These are phyloP conservation scores for Melinaea menophilus DNA, from an alignment of 2,888 invertebrate genomes.

Conservation along the genomic window DNA sequence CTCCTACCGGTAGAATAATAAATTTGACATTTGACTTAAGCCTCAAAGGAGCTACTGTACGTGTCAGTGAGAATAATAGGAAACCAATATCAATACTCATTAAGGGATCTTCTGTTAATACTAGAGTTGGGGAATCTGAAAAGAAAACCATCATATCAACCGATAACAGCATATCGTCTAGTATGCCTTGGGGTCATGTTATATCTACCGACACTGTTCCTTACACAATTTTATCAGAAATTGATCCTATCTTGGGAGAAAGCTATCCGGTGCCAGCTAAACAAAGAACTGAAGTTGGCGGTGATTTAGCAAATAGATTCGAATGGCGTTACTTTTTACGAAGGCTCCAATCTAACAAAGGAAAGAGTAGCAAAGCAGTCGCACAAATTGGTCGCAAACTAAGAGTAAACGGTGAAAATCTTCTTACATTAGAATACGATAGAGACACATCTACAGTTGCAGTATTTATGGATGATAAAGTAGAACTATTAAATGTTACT, in stretches of 20 bases:
- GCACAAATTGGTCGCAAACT: slow-evolving; percentile 91
- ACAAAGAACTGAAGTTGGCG: slow-evolving; percentile 92
- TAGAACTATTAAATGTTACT: slow-evolving; percentile 90
- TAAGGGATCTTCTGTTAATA: slow-evolving; percentile 90
- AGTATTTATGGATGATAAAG: slow-evolving; percentile 91
- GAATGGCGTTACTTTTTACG: slow-evolving; percentile 97
- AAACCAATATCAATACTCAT: slow-evolving; percentile 91
- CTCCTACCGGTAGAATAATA: slow-evolving; percentile 96
- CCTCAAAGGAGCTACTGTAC: slow-evolving; percentile 92
- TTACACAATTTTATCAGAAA: slow-evolving; percentile 92
- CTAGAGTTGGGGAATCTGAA: slow-evolving; percentile 89
- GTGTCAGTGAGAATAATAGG: slow-evolving; percentile 88
- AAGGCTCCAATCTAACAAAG: slow-evolving; percentile 82
- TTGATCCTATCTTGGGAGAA: slow-evolving; percentile 91
- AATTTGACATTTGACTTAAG: slow-evolving; percentile 93
- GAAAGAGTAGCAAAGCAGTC: slow-evolving; percentile 81
- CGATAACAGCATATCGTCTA: slow-evolving; percentile 89
- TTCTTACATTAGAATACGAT: slow-evolving; percentile 94
- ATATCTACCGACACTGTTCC: slow-evolving; percentile 94
- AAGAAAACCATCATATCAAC: slow-evolving; percentile 87
- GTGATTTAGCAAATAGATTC: slow-evolving; percentile 93
- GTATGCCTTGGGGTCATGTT: slow-evolving; percentile 91
- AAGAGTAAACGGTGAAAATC: slow-evolving; percentile 93
- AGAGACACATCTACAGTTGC: slow-evolving; percentile 90
- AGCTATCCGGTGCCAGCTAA: slow-evolving; percentile 95